phyloP scores from a whole-genome alignment of 2,888 invertebrate species.

The Rhaphigaster nebulosa region DNA sequence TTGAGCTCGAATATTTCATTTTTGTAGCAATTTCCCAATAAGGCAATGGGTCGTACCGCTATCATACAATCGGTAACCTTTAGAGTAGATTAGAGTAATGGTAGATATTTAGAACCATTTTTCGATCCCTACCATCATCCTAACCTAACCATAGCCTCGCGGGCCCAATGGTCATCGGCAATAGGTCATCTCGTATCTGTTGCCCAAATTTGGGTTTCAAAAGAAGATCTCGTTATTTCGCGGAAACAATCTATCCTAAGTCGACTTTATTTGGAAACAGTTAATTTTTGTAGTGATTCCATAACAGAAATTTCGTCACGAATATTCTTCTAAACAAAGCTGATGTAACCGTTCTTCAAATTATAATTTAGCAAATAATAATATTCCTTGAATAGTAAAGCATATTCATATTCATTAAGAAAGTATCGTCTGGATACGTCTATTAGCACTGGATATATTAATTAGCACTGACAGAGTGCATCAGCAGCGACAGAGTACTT shows the following conservation, averaged over 20 bases:
- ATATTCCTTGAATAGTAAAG: too few species aligned
- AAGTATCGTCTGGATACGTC: too few species aligned
- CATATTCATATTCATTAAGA: too few species aligned
- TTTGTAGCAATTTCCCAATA: constrained; percentile 31
- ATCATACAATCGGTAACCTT: background rate
- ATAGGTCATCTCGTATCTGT: constrained; percentile 5
- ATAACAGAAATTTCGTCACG: too few species aligned
- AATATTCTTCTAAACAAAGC: background rate
- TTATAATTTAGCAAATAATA: too few species aligned
- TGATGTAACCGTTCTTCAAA: too few species aligned
- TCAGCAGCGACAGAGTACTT: too few species aligned
- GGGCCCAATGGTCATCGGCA: background rate
- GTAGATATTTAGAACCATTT: constrained; percentile 35
- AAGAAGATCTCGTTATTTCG: constrained; percentile 30
- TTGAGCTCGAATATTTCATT: background rate
- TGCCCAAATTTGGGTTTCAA: constrained; percentile 19
- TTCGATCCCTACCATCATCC: constrained; percentile 2
- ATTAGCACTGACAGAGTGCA: too few species aligned
- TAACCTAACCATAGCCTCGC: constrained; percentile 18
- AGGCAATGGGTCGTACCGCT: background rate
- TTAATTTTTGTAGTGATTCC: background rate
- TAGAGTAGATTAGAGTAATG: constrained; percentile 1
- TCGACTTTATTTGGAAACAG: background rate
- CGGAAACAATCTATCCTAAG: background rate
- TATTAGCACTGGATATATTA: too few species aligned